A percentile compares a stretch with the other conserved stretches of the same genome.
Conservation (phyloP, 1,140 invertebrate species). For the Sitobion miscanthi region DNA sequence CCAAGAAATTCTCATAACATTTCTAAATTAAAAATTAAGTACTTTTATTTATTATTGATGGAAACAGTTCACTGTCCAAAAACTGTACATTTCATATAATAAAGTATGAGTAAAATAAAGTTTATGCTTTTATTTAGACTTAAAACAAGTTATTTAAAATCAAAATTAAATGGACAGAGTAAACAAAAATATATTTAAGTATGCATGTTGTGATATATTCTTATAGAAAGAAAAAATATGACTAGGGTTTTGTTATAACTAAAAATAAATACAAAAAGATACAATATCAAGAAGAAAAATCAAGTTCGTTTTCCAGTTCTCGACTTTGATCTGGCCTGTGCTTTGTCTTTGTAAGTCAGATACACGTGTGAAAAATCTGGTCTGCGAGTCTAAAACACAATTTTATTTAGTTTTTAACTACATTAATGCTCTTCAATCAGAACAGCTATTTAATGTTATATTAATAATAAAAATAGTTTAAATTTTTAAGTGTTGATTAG, state of each 20-base stretch:
- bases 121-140: too few species aligned
- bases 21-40: too few species aligned
- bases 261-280: neutral
- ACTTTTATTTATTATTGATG: too few species aligned
- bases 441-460: too few species aligned
- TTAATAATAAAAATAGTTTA: too few species aligned
- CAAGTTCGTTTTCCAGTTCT: constrained; percentile 48
- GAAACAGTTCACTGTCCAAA: too few species aligned
- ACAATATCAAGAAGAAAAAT: neutral
- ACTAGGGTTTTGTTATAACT: neutral
- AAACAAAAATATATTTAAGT: neutral
- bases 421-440: too few species aligned
- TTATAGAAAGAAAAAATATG: neutral
- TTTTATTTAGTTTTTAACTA: neutral
- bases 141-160: neutral
- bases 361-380: constrained; percentile 50
- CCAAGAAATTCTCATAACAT: neutral
- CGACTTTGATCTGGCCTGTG: constrained; percentile 16
- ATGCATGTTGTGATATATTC: neutral
- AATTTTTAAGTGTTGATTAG: too few species aligned
- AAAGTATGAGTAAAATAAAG: too few species aligned
- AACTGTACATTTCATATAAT: too few species aligned
- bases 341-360: constrained; percentile 41
- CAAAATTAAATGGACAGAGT: neutral
- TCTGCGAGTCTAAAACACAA: constrained; percentile 38